Evolutionary conservation across 2,888 invertebrate genomes (phyloP).

Genomic region (Kuschelorhynchus macadamiae): DNA sequence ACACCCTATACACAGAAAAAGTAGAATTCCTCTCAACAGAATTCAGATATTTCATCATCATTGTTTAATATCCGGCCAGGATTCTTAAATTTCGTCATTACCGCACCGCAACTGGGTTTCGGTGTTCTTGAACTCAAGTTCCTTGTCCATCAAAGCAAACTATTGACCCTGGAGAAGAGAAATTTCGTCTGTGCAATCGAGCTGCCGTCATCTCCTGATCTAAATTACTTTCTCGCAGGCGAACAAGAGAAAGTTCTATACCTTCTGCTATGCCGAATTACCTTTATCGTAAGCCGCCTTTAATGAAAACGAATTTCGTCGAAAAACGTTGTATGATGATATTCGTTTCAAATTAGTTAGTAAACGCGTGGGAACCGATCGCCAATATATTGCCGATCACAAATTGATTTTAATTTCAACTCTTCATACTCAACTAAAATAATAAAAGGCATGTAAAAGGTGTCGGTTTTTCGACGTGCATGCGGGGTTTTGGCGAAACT

Average conservation of each 20-base stretch:
- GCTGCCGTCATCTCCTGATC: conserved; percentile 45
- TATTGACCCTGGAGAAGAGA: conserved; percentile 50
- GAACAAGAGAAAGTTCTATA: conserved; percentile 50
- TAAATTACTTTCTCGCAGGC: conserved; percentile 53
- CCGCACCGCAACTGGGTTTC: conserved; percentile 39
- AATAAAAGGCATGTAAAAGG: too few relatives aligned
- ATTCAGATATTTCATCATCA: conserved; percentile 28
- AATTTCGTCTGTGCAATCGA: conserved; percentile 48
- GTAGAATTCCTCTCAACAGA: not conserved
- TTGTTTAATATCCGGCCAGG: conserved; percentile 34
- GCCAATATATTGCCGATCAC: too few relatives aligned
- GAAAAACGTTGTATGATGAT: conserved; percentile 19
- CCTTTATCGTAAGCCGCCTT: conserved; percentile 36
- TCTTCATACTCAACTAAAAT: too few relatives aligned
- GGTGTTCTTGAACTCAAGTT: conserved; percentile 48
- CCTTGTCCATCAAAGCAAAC: conserved; percentile 41
- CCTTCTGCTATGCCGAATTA: conserved; percentile 41
- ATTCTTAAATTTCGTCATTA: conserved; percentile 36
- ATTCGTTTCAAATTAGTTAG: not conserved
- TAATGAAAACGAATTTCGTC: conserved; percentile 30
- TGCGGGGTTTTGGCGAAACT: too few relatives aligned
- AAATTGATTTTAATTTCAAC: too few relatives aligned
- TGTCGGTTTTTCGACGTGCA: too few relatives aligned
- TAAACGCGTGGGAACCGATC: conserved; percentile 6
- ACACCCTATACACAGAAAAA: too few relatives aligned